These are phyloP conservation scores for Pantherophis guttatus DNA, from an alignment of 2,113 vertebrate genomes.

Conservation along the genomic window DNA sequence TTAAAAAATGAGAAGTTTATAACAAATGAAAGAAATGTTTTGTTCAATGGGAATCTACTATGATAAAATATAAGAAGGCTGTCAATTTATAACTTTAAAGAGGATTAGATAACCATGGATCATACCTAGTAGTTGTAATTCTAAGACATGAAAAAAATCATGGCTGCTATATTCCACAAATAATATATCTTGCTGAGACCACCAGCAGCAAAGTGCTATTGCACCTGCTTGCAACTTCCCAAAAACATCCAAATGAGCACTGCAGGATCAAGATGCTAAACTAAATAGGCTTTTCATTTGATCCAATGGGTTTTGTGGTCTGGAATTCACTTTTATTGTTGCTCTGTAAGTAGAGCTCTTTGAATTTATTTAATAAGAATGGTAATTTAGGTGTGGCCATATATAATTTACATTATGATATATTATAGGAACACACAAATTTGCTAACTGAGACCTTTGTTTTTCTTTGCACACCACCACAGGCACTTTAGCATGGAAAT, in stretches of 20 bases:
- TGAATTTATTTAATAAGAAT: conserved; percentile 59
- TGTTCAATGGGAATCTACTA: not conserved
- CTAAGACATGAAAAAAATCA: not conserved
- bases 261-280: not conserved
- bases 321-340: conserved; percentile 58
- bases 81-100: not conserved
- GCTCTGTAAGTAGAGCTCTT: conserved; percentile 61
- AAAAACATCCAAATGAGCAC: not conserved
- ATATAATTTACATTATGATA: conserved; percentile 53
- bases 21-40: not conserved
- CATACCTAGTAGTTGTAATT: not conserved
- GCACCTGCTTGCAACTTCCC: not conserved
- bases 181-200: not conserved
- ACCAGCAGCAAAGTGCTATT: not conserved
- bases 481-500: conserved; percentile 91
- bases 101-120: not conserved
- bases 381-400: conserved; percentile 40
- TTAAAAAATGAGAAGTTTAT: not conserved
- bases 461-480: conserved; percentile 92
- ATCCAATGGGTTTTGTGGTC: conserved; percentile 31
- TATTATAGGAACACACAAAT: conserved; percentile 62
- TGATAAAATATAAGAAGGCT: not conserved
- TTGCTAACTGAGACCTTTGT: conserved; percentile 76
- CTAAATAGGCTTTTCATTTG: not conserved
- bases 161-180: not conserved